phyloP scores from a whole-genome alignment of 2,113 vertebrate species.

The Brachypodius melanocephalos region DNA sequence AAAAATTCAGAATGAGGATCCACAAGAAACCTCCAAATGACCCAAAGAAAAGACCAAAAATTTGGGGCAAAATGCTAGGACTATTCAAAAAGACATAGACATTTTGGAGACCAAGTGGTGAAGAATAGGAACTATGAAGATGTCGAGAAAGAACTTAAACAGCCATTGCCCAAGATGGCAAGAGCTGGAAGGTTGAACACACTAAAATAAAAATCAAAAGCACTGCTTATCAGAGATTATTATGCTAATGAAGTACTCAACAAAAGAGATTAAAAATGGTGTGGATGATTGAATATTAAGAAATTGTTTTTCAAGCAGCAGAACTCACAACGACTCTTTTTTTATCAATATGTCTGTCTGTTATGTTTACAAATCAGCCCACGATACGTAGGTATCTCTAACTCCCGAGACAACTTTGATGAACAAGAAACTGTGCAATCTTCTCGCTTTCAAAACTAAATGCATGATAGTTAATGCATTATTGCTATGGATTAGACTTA shows the following conservation, averaged over 20 bases:
- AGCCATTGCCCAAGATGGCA: neutral
- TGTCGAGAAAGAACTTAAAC: neutral
- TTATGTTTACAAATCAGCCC: neutral
- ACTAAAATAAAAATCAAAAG: neutral
- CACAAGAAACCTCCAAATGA: neutral
- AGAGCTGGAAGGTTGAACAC: neutral
- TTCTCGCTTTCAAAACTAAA: neutral
- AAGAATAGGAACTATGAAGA: neutral
- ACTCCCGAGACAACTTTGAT: neutral
- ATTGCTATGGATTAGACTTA: neutral
- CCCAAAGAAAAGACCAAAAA: neutral
- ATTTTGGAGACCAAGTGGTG: neutral
- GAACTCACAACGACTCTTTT: neutral
- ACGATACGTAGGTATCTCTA: neutral
- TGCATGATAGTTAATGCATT: neutral
- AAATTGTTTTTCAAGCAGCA: neutral
- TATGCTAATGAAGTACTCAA: neutral
- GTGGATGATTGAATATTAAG: neutral
- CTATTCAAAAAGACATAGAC: neutral
- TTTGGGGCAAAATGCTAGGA: neutral
- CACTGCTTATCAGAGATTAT: neutral
- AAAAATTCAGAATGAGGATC: neutral
- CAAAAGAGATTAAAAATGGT: neutral
- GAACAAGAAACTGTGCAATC: neutral
- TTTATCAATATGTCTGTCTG: neutral